Base-by-base conservation (phyloP, 2,797 vertebrate genomes). In the Labeo calbasu region DNA sequence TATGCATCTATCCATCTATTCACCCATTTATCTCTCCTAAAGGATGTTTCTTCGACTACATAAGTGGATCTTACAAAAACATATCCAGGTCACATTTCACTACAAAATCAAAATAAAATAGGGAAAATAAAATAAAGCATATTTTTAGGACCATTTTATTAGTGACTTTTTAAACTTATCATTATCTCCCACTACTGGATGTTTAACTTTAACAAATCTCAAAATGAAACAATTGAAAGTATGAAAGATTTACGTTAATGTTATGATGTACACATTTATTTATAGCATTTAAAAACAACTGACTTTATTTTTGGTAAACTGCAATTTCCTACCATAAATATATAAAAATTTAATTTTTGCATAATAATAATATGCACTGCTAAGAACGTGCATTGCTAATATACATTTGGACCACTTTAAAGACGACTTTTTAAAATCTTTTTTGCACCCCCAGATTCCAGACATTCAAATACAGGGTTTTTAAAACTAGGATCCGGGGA, bases 1-100 rank as follows among this genome's bases (percentile, higher is more conserved):
- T 50, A 77, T 59, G 10, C n/a, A 53, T 78, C 84, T 81, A 72
- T 77, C 23, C 28, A 61, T 81, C 81, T 84, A 48, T 68, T 57
- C 32, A 83, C 40, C 32, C n/a, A 14, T 55, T 77, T 28, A 57
- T 19, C 63, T 69, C 82, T 48, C 50, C 28, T 66, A 75, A 70
- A 70, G 13, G 23, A 72, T 7, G 0, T n/a, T 25, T 81, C 51
- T 65, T 78, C 4, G 28, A 32, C 23, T 65, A 65, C 1, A 10
- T 8, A 3, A 32, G 59, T 9, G 43, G 15, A 40, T 65, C 63
- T 65, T 17, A 65, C 14, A 32, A 32, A 28, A 15, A 32, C 12
- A 61, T 17, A 6, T 70, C 11, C 17, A 46, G 12, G 55, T 36
- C 8, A 61, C 15, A 59, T 21, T 19, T 57, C 13, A 53, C 63